Conservation (phyloP, 1,140 invertebrate genomes). For the Nymphalis io region DNA sequence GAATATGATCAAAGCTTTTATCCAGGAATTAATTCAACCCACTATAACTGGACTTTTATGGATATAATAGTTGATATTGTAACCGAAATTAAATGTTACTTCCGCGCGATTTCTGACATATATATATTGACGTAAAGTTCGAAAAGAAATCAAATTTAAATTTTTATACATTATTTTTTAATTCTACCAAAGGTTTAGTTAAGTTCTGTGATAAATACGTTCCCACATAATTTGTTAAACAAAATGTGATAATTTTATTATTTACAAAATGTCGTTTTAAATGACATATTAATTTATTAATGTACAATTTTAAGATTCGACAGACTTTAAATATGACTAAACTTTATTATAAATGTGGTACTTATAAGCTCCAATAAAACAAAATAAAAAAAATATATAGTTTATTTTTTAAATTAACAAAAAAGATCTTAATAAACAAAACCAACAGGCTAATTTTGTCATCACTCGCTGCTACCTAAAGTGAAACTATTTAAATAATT, state of each 20-base stretch:
- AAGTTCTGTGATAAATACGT: slow-evolving; percentile 26
- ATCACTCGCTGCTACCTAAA: no score
- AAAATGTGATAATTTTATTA: slow-evolving; percentile 12
- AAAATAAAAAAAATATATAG: background rate
- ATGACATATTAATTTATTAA: slow-evolving; percentile 6
- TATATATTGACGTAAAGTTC: background rate
- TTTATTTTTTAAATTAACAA: slow-evolving; percentile 8
- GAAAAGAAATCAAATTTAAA: background rate
- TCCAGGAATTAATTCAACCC: slow-evolving; percentile 91
- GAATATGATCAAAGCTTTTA: slow-evolving; percentile 89
- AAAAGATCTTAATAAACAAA: no score
- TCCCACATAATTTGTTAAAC: slow-evolving; percentile 8
- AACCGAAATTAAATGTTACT: background rate
- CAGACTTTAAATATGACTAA: background rate
- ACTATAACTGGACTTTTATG: slow-evolving; percentile 84
- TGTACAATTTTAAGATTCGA: background rate
- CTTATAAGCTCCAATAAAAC: slow-evolving; percentile 5
- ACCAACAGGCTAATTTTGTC: no score
- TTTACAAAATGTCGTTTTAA: slow-evolving; percentile 7
- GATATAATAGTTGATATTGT: slow-evolving; percentile 53
- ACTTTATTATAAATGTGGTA: background rate
- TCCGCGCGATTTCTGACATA: background rate
- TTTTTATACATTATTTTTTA: slow-evolving; percentile 5
- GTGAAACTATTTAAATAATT: no score
- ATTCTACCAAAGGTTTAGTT: slow-evolving; percentile 21